Base-by-base conservation (phyloP, 2,888 invertebrate species). In the Papilio protenor region DNA sequence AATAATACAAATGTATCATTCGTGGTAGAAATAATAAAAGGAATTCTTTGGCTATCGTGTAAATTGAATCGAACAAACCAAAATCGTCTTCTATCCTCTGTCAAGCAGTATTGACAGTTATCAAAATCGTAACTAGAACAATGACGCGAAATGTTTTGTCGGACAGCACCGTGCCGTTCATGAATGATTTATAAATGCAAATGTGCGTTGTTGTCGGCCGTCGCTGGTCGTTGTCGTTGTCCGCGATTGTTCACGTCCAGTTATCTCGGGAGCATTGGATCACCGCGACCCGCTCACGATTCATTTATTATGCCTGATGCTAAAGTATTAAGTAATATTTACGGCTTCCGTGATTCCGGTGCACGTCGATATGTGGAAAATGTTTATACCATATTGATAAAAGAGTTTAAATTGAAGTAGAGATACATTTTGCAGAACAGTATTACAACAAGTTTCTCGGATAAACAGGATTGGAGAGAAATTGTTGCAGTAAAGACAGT, bases 151-250 rank as follows among this genome's bases (percentile, higher is more conserved):
- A 86, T 88, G 89, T 90, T 91, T 90, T 88, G 89, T 88, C 88
- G 86, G 86, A 86, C 87, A 89, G 88, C 89, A 87, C 85, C 86
- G 85, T 82, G 81, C 83, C 85, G 76, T 66, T 77, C 90, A 91
- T 92, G 91, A 92, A 92, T 92, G 90, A 92, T 92, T 91, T 91
- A 92, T 92, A 89, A 89, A 91, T 91, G 91, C 90, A 91, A 91
- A 91, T 91, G 86, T 84, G 87, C 83, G 87, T 89, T 89, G 90
- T 90, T 91, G 84, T 85, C 88, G 88, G 89, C 88, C 87, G 87
- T 14, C 61, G 40, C 12, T 33, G 33, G 40, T 40, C 27, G 64
- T 40, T 64, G 64, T 40, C 33, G 40, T 18, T 40, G 40, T 87
- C 86, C 83, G 86, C 90, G 90, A 90, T 91, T 90, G 90, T 91